phyloP scores from a whole-genome alignment of 1,140 invertebrate species.

The Pseudomyrmex cubaensis region DNA sequence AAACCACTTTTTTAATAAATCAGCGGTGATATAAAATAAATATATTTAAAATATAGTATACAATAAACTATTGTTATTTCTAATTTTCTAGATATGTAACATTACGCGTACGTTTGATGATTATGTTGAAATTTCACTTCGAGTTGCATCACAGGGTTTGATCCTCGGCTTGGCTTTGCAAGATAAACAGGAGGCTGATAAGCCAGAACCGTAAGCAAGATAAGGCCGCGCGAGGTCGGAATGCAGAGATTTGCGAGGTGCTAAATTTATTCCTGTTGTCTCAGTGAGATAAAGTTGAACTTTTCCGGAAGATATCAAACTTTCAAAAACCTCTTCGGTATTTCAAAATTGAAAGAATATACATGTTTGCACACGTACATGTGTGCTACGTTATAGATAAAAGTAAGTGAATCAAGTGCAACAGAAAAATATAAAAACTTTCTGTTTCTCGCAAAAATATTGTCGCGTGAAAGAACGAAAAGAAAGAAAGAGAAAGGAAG shows the following conservation, averaged over 20 bases:
- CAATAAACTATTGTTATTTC: too few relatives aligned
- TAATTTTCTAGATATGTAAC: background rate
- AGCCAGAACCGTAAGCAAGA: slow-evolving; percentile 51
- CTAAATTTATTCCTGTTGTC: slow-evolving; percentile 55
- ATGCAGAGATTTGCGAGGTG: slow-evolving; percentile 32
- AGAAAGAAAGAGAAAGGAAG: too few relatives aligned
- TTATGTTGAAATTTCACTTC: slow-evolving; percentile 23
- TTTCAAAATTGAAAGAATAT: background rate
- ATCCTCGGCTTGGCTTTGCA: slow-evolving; percentile 29
- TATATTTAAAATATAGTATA: too few relatives aligned
- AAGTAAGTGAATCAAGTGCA: slow-evolving; percentile 19
- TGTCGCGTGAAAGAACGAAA: slow-evolving; percentile 6
- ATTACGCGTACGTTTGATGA: background rate
- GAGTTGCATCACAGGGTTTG: background rate
- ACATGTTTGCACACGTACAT: background rate
- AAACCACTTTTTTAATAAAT: background rate
- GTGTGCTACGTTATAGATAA: background rate
- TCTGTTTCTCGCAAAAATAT: slow-evolving; percentile 30
- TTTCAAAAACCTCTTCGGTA: background rate
- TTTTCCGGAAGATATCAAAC: slow-evolving; percentile 34
- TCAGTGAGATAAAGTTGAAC: slow-evolving; percentile 53
- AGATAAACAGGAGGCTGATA: slow-evolving; percentile 60
- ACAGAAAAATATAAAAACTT: slow-evolving; percentile 18
- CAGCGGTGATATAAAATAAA: too few relatives aligned
- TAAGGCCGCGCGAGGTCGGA: slow-evolving; percentile 32